These are phyloP conservation scores for Brachirus orientalis DNA, from an alignment of 2,113 vertebrate genomes.

Conservation along the genomic window DNA sequence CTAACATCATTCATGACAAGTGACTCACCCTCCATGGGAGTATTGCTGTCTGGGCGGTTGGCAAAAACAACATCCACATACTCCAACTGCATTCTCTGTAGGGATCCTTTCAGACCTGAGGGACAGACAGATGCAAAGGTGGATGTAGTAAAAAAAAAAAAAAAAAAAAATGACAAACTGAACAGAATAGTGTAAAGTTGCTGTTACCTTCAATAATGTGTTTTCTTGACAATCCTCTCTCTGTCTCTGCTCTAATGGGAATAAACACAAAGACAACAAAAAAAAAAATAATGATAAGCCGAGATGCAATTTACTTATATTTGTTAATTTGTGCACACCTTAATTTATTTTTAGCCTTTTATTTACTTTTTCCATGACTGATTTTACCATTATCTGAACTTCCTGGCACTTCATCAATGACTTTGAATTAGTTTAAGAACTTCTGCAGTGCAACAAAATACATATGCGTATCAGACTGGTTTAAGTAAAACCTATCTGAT, in stretches of 20 bases:
- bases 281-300: too few relatives aligned
- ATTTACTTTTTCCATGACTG: too few relatives aligned
- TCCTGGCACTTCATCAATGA: too few relatives aligned
- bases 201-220: conserved; percentile 76
- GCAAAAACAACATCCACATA: conserved; percentile 98
- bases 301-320: too few relatives aligned
- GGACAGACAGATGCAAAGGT: not conserved
- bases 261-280: conserved; percentile 47
- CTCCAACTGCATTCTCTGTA: conserved; percentile 95
- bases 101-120: conserved; percentile 92
- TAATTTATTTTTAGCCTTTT: too few relatives aligned
- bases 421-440: conserved; percentile 1
- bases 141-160: not conserved
- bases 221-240: conserved; percentile 76
- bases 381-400: too few relatives aligned
- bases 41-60: conserved; percentile 96
- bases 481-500: conserved; percentile 17
- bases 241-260: conserved; percentile 74
- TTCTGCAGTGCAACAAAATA: not conserved
- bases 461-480: too few relatives aligned
- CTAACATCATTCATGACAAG: conserved; percentile 2
- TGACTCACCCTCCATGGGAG: conserved; percentile 97
- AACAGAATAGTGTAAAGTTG: not conserved
- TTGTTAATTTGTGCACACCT: too few relatives aligned
- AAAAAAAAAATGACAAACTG: not conserved